Percentiles rank a stretch among this genome's conserved stretches.
These are phyloP conservation scores for Tympanuchus pallidicinctus DNA, from an alignment of 2,113 vertebrate genomes.

Conservation along the genomic window DNA sequence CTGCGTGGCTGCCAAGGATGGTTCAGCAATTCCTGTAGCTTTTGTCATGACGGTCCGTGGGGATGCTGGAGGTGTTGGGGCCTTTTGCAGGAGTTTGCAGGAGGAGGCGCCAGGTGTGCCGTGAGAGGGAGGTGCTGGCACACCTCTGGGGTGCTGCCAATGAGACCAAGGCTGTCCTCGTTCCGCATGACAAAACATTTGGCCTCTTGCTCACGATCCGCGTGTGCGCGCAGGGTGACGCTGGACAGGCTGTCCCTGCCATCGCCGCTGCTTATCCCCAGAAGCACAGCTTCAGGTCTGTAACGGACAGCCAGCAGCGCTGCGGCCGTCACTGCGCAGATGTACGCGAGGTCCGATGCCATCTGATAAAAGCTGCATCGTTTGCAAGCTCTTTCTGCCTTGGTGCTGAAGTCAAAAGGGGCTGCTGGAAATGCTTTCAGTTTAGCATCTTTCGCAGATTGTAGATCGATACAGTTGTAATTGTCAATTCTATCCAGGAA, in stretches of 20 bases:
- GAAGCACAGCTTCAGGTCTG: neutral
- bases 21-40: neutral
- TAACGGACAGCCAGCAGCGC: neutral
- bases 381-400: neutral
- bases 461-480: neutral
- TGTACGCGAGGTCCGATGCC: neutral
- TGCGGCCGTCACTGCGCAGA: neutral
- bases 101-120: neutral
- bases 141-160: neutral
- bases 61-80: neutral
- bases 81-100: accelerated
- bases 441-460: neutral
- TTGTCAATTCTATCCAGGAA: neutral
- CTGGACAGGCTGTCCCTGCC: neutral
- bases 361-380: neutral
- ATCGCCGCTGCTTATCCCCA: neutral
- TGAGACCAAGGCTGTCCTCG: accelerated
- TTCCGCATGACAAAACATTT: neutral
- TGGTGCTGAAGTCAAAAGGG: neutral
- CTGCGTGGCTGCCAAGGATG: neutral
- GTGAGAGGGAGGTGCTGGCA: accelerated
- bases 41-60: neutral
- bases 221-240: accelerated
- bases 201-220: neutral
- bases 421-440: neutral